Percentiles rank a stretch among this genome's conserved stretches.
Evolutionary conservation across 1,140 invertebrate species (phyloP).

Genomic region (Agraylea sexmaculata): DNA sequence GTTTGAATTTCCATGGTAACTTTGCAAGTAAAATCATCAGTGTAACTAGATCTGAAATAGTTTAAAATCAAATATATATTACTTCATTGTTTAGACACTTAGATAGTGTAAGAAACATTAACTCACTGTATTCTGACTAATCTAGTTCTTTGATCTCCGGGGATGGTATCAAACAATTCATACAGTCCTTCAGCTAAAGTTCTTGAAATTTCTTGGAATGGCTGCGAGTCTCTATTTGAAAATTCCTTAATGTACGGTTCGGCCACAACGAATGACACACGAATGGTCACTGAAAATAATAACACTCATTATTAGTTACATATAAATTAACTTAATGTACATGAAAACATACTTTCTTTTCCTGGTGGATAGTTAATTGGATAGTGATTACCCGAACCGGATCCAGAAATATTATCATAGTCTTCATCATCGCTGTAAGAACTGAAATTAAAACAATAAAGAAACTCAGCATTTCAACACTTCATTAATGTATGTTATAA

Average conservation of each 20-base stretch:
- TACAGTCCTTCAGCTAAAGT: slow-evolving; percentile 30
- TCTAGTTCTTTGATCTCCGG: slow-evolving; percentile 29
- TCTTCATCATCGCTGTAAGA: slow-evolving; percentile 5
- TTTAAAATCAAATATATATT: background rate
- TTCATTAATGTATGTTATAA: too few relatives aligned
- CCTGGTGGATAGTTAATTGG: background rate
- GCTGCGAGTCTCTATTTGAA: slow-evolving; percentile 30
- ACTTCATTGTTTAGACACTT: background rate
- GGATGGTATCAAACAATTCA: slow-evolving; percentile 25
- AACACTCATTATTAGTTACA: background rate
- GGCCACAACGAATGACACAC: slow-evolving; percentile 31
- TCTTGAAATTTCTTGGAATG: slow-evolving; percentile 31
- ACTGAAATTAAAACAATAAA: too few relatives aligned
- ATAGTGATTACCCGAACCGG: background rate
- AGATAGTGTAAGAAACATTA: background rate
- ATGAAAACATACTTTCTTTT: slow-evolving; percentile 1
- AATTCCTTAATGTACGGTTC: slow-evolving; percentile 31
- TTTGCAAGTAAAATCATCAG: slow-evolving; percentile 34
- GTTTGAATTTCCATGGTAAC: slow-evolving; percentile 34
- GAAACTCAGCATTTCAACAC: too few relatives aligned
- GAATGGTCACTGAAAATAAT: slow-evolving; percentile 30
- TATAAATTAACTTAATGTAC: background rate
- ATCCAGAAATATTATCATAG: background rate
- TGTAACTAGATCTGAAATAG: slow-evolving; percentile 28
- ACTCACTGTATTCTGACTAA: slow-evolving; percentile 38